Base-by-base conservation (phyloP, 2,888 invertebrate species). In the Lepetodrilus schrolli region DNA sequence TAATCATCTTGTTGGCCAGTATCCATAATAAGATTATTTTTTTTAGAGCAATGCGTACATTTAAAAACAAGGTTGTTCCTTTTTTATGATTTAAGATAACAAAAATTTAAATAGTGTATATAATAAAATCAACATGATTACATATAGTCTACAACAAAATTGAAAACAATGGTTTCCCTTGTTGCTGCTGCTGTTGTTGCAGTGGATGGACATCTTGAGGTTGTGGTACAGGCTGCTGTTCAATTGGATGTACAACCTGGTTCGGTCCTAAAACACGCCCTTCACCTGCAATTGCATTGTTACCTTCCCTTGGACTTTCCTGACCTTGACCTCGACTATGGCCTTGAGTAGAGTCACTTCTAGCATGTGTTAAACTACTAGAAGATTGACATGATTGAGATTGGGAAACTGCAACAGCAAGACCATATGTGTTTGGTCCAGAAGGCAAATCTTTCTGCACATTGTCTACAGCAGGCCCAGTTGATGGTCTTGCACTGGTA, bases 151-250 rank as follows among this genome's bases (percentile, higher is more conserved):
- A 78, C 20, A 79, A 26, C 21, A 79, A 48, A 43, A 79, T 70
- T 20, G 79, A 79, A 48, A 79, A 79, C 49, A 79, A 68, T 3
- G 79, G 78, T 66, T 71, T 68, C n/a, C 66, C 74, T 48, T 71
- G 69, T 38, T 73, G 73, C 10, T 68, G 66, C 37, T 50, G 66
- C 47, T 47, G 37, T 43, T 47, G 38, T 23, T 70, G 66, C 7
- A 17, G 66, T 36, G 50, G 76, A 37, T 71, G 77, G 30, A 23
- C 65, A n/a, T 17, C 69, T 36, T 26, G 26, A 17, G 26, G 72
- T n/a, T 66, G 72, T 34, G 13, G 38, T 66, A 13, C 65, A n/a
- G n/a, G 72, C 37, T 75, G 75, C 34, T 72, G 75, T 21, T 74
- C 74, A 8, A 70, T 69, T 23, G 66, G 68, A 68, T 73, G 73